Base-by-base conservation (phyloP, 2,113 vertebrate genomes). In the Hemichromis elongatus region DNA sequence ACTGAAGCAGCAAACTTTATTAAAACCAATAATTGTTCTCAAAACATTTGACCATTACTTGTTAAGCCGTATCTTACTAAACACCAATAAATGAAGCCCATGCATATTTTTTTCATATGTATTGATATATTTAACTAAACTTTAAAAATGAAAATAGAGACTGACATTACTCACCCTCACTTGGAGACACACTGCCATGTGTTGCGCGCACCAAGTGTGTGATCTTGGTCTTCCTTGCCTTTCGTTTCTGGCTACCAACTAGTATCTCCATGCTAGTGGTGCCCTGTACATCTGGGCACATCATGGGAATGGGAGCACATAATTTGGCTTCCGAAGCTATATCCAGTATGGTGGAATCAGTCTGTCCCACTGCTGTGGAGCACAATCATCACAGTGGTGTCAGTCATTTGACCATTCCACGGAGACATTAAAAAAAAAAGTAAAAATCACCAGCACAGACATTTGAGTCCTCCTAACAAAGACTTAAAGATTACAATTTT, bases 171-270 rank as follows among this genome's bases (percentile, higher is more conserved):
- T 95, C 93, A 94, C 97, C 97, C 94, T 96, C 97, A 70, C 95
- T 97, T 90, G 97, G 97, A 92, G 98, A 99, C 84, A 98, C 96
- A 57, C 97, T 95, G 81, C 99, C 97, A 83, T 99, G 98, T 77
- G 98, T 97, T 63, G 97, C 97, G 90, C 98, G 97, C 88, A 99
- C 98, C 86, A 99, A 97, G 92, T 99, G 99, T 11, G 98, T 99
- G 89, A 99, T 99, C 96, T 99, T 99, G 86, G 96, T 98, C 96
- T 99, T 99, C 88, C 99, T 97, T 40, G 99, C 99, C 96, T 99
- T 99, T 89, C 99, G 97, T 87, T 99, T 99, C 95, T 99, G 98
- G 96, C 99, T 99, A 89, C 98, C 99, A 83, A 99, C 98, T 92
- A 99, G 96, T 88, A 96, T 97, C 88, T 98, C 98, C 87, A 97